Percentiles rank a stretch among this genome's conserved stretches.
These are phyloP conservation scores for Diglossa cyanea DNA, from an alignment of 2,797 vertebrate genomes.

Conservation along the genomic window DNA sequence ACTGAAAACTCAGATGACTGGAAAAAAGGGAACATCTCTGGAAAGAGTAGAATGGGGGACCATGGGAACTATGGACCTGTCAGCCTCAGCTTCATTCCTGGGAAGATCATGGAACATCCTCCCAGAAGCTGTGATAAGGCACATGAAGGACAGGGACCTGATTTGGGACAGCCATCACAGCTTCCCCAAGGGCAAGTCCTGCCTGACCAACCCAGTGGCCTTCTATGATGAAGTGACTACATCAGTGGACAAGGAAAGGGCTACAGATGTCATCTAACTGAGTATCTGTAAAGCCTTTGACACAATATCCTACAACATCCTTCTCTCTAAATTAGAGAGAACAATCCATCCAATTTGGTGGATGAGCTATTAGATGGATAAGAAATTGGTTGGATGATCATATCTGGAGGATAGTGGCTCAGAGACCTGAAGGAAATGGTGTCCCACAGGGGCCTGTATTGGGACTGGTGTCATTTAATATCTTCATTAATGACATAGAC, in stretches of 20 bases:
- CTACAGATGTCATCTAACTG: not conserved
- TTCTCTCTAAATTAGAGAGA: not conserved
- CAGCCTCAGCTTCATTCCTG: not conserved
- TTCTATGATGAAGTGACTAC: not conserved
- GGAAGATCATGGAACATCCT: not conserved
- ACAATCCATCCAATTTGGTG: not conserved
- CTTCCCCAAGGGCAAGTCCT: not conserved
- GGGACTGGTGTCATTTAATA: not conserved
- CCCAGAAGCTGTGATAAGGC: not conserved
- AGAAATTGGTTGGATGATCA: not conserved
- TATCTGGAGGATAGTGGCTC: not conserved
- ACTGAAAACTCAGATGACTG: not conserved
- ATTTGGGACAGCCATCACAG: not conserved
- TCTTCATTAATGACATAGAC: not conserved
- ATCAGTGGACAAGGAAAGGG: not conserved
- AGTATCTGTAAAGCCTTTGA: not conserved
- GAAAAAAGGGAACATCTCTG: not conserved
- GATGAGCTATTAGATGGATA: not conserved
- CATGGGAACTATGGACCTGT: accelerated
- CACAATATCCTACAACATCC: not conserved
- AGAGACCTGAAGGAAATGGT: not conserved
- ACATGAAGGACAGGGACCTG: not conserved
- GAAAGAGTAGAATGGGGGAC: not conserved
- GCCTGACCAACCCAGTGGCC: not conserved
- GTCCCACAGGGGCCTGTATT: accelerated